Conservation (phyloP, 1,140 invertebrate genomes). For the Rhyzopertha dominica region DNA sequence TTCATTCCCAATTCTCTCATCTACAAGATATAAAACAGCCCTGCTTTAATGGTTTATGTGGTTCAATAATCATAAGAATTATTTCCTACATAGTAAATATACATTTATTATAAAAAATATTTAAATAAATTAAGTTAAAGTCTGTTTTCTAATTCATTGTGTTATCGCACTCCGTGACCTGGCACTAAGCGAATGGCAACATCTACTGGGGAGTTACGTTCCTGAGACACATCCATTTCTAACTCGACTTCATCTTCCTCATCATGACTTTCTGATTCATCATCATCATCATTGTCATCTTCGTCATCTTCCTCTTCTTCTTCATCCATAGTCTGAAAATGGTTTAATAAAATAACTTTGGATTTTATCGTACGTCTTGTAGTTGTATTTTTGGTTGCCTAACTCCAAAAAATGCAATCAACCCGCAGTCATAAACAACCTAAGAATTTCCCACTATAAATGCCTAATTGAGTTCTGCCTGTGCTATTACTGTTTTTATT, state of each 20-base stretch:
- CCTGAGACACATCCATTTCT: constrained; percentile 41
- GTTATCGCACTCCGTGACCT: constrained; percentile 25
- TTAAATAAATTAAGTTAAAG: too few relatives aligned
- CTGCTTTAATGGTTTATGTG: too few relatives aligned
- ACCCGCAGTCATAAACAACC: not conserved
- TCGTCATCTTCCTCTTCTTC: constrained; percentile 46
- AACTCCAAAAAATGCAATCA: constrained; percentile 1
- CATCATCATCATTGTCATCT: constrained; percentile 46
- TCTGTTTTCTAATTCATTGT: too few relatives aligned
- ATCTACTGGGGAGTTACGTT: constrained; percentile 39
- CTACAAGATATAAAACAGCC: too few relatives aligned
- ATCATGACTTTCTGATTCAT: constrained; percentile 45
- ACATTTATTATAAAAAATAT: too few relatives aligned
- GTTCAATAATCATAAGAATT: too few relatives aligned
- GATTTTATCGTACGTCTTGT: too few relatives aligned
- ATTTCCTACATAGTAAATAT: too few relatives aligned
- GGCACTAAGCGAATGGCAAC: constrained; percentile 33
- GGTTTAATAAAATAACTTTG: constrained; percentile 8
- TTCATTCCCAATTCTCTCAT: too few relatives aligned
- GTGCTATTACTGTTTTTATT: too few relatives aligned
- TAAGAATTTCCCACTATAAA: not conserved
- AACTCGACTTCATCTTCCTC: constrained; percentile 47
- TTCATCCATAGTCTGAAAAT: constrained; percentile 38
- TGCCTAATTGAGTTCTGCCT: too few relatives aligned
- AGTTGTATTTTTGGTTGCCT: too few relatives aligned